Conservation (phyloP, 2,797 vertebrate genomes). For the Urocyon cinereoargenteus region DNA sequence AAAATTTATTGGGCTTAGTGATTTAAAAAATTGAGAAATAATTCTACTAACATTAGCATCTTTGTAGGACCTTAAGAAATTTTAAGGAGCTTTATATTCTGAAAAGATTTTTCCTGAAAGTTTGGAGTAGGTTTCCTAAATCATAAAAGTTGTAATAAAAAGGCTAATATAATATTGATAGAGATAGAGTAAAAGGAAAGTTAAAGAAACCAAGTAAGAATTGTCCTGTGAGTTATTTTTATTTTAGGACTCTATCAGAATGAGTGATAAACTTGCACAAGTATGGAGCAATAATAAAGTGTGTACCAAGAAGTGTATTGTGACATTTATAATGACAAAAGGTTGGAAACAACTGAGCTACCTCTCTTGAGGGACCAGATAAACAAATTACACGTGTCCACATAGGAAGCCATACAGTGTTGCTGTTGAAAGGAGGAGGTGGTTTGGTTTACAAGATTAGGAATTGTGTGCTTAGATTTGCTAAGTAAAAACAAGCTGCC, state of each 20-base stretch:
- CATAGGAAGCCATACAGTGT: neutral
- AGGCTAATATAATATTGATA: neutral
- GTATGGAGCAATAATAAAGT: neutral
- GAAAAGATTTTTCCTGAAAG: conserved; percentile 10
- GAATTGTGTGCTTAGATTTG: neutral
- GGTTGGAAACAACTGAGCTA: neutral
- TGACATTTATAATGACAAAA: neutral
- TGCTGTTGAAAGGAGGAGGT: neutral
- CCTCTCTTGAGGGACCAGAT: neutral
- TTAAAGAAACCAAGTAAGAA: neutral
- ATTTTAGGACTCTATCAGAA: conserved; percentile 17
- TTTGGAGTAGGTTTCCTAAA: neutral
- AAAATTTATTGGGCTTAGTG: neutral
- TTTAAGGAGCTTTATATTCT: conserved; percentile 6
- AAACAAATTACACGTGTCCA: neutral
- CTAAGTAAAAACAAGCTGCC: neutral
- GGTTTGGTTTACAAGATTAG: neutral
- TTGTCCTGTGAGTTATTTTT: neutral
- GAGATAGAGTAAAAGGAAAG: neutral
- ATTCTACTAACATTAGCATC: neutral
- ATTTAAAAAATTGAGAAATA: conserved; percentile 33
- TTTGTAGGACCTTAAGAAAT: neutral
- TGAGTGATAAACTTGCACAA: neutral
- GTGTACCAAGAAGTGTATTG: neutral
- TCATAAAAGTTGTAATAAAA: neutral